These are phyloP conservation scores for Lasioglossum marginatum DNA, from an alignment of 2,888 invertebrate species.

Conservation along the genomic window DNA sequence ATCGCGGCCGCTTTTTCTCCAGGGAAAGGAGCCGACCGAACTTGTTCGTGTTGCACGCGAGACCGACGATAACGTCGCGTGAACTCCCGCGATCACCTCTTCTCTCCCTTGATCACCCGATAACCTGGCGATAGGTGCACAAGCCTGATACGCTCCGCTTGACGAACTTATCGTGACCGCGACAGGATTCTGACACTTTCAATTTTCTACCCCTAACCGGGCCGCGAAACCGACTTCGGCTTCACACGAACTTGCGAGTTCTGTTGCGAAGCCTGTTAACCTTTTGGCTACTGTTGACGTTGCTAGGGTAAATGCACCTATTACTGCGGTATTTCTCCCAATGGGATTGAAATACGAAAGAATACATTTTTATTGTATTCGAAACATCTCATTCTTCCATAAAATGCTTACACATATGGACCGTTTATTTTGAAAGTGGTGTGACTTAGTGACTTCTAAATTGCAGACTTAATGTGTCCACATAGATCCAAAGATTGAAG, in stretches of 20 bases:
- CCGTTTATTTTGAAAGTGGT: too few relatives aligned
- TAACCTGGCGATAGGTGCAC: conserved; percentile 7
- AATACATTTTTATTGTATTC: too few relatives aligned
- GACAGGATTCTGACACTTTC: conserved; percentile 52
- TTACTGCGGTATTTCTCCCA: too few relatives aligned
- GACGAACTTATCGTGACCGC: conserved; percentile 40
- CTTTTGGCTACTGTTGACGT: not conserved
- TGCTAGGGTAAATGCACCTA: not conserved
- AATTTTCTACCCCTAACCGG: conserved; percentile 32
- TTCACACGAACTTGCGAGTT: not conserved
- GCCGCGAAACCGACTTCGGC: not conserved
- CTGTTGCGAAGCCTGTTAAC: not conserved
- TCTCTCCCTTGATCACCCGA: conserved; percentile 39
- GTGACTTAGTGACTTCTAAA: too few relatives aligned
- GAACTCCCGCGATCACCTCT: conserved; percentile 45
- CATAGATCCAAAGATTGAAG: not conserved
- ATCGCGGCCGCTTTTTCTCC: conserved; percentile 37
- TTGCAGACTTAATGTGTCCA: not conserved
- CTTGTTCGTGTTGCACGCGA: conserved; percentile 70
- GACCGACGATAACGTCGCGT: conserved; percentile 64
- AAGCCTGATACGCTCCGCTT: conserved; percentile 1
- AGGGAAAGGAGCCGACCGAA: conserved; percentile 21
- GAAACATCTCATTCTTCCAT: too few relatives aligned
- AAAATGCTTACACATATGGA: too few relatives aligned
- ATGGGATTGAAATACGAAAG: too few relatives aligned